Evolutionary conservation across 2,797 vertebrate genomes (phyloP), one percentile per base, ranked within the genome.

Genomic region (Balearica regulorum): DNA sequence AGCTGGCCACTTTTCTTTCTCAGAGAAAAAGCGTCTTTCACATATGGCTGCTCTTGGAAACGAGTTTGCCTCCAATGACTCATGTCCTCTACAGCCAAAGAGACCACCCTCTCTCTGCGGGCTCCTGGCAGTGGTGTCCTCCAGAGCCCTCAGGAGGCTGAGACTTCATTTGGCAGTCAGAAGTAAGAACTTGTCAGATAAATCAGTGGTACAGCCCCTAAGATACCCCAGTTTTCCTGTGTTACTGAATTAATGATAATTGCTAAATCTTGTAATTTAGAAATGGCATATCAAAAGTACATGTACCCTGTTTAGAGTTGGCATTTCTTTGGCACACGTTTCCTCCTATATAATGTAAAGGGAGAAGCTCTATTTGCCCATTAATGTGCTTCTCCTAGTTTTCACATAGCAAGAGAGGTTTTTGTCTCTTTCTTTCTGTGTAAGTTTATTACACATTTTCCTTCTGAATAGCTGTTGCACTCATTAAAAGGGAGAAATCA

Each of bases 11-110:
- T 84, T 73, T 43, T n/a, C 13, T 11, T 77, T 85, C 48, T 66
- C 43, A 70, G 66, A 66, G 19, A 11, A 82, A 71, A 49, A 44
- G 13, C 31, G 14, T 35, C 31, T 94, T 92, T 31, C 33, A 33
- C 6, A 8, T 55, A 61, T 19, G 44, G 31, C 4, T 76, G 1
- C 55, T 60, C 22, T 41, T 73, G 28, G 58, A 87, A 91, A 82
- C 14, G 4, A 61, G 5, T 33, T 92, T 61, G 9, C 24, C 43
- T 65, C n/a, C 19, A 44, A 9, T 0, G 0, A 6, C 15, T 13
- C 22, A 39, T 46, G 29, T 91, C 28, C 31, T 43, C 57, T 22
- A 11, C 6, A 90, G 31, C 31, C 61, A 60, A 26, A 43, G 19
- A 60, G 71, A 70, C 14, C 16, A 55, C 13, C 5, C 15, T 71